Evolutionary conservation across 2,113 vertebrate species (phyloP).

Genomic region (Brachypteracias leptosomus): DNA sequence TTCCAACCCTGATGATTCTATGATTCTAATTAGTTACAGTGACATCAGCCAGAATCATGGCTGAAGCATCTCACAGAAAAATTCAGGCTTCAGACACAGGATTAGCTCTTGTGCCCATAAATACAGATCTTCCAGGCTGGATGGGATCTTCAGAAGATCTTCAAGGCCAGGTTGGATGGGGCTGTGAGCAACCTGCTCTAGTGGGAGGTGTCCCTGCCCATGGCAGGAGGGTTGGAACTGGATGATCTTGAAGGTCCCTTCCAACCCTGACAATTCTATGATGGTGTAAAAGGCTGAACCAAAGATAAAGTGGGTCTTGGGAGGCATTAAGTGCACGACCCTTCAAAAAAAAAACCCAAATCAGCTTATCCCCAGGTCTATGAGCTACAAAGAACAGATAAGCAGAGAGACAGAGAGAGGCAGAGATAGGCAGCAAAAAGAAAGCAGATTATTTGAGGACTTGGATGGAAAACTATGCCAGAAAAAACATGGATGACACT

Average conservation of each 20-base stretch:
- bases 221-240: not conserved
- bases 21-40: not conserved
- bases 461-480: constrained; percentile 58
- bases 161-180: not conserved
- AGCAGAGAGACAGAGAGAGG: constrained; percentile 60
- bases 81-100: constrained; percentile 12
- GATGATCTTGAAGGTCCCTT: not conserved
- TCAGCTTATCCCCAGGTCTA: constrained; percentile 28
- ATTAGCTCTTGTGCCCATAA: not conserved
- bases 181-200: not conserved
- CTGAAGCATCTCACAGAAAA: not conserved
- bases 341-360: not conserved
- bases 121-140: not conserved
- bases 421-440: constrained; percentile 63
- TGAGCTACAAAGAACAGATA: constrained; percentile 50
- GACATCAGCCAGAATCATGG: not conserved
- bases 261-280: not conserved
- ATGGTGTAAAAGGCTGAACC: not conserved
- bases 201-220: not conserved
- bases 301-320: constrained; percentile 30
- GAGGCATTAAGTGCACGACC: constrained; percentile 34
- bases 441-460: constrained; percentile 46
- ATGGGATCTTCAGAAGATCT: not conserved
- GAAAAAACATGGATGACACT: constrained; percentile 60
- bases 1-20: too few relatives aligned